Percentiles rank a stretch among this genome's conserved stretches.
Evolutionary conservation across 2,797 vertebrate species (phyloP).

Genomic region (Pelochelys cantorii): DNA sequence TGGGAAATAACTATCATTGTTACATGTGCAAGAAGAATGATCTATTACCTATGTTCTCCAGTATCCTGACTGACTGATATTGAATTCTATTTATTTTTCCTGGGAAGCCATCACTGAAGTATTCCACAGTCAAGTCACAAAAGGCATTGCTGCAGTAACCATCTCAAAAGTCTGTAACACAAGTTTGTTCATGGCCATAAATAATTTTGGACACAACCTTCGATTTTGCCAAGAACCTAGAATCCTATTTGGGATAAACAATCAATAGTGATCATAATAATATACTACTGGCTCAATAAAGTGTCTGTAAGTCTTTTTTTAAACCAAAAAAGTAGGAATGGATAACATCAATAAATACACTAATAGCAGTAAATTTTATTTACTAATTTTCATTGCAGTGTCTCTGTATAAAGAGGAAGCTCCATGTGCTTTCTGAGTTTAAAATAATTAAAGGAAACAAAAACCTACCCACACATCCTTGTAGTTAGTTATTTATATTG

Average conservation of each 20-base stretch:
- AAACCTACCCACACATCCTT: not conserved
- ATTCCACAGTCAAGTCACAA: not conserved
- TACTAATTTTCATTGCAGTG: not conserved
- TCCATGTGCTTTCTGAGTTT: not conserved
- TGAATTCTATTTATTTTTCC: not conserved
- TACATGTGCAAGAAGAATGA: not conserved
- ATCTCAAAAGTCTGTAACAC: not conserved
- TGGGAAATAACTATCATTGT: not conserved
- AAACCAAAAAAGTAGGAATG: not conserved
- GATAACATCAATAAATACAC: not conserved
- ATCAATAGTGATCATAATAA: not conserved
- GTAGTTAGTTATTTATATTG: fast-evolving
- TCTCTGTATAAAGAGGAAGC: not conserved
- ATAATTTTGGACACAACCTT: fast-evolving
- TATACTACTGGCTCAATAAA: not conserved
- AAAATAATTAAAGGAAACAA: not conserved
- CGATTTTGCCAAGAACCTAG: not conserved
- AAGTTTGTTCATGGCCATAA: not conserved
- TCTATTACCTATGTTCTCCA: not conserved
- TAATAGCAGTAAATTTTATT: not conserved
- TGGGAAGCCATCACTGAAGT: fast-evolving
- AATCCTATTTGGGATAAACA: not conserved
- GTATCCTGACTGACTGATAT: fast-evolving
- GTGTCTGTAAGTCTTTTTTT: not conserved
- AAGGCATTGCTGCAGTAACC: fast-evolving